Evolutionary conservation across 2,888 invertebrate species (phyloP).

Genomic region (Amphipyra tragopoginis): DNA sequence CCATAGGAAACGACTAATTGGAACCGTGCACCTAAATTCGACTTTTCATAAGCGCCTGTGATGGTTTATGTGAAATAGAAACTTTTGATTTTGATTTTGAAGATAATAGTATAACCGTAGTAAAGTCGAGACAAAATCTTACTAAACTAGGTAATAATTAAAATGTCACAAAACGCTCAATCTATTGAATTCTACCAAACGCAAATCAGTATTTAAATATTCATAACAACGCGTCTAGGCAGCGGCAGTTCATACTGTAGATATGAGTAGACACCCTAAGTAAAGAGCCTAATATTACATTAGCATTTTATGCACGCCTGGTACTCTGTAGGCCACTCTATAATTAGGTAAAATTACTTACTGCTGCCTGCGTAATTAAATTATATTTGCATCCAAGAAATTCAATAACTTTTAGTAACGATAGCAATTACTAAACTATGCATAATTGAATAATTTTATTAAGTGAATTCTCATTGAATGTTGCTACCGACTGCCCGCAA

Average conservation of each 20-base stretch:
- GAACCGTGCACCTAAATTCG: too few species aligned
- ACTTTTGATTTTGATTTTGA: too few species aligned
- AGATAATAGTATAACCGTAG: too few species aligned
- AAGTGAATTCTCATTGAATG: constrained; percentile 5
- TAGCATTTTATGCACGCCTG: constrained; percentile 41
- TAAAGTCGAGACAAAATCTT: too few species aligned
- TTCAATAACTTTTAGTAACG: constrained; percentile 13
- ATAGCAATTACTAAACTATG: constrained; percentile 8
- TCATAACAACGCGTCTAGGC: constrained; percentile 43
- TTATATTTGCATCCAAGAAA: constrained; percentile 8
- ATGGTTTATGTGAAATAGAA: too few species aligned
- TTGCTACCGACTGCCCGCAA: neutral
- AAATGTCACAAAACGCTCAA: constrained; percentile 8
- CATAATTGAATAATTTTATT: constrained; percentile 13
- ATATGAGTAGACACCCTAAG: constrained; percentile 32
- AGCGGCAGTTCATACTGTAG: constrained; percentile 32
- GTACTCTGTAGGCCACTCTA: constrained; percentile 16
- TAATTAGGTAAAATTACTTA: constrained; percentile 40
- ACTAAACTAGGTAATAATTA: neutral
- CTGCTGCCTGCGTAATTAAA: constrained; percentile 13
- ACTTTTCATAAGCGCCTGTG: too few species aligned
- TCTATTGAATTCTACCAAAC: constrained; percentile 26
- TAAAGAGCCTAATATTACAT: constrained; percentile 33
- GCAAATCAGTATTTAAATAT: constrained; percentile 45
- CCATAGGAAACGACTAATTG: too few species aligned